Evolutionary conservation across 1,140 invertebrate genomes (phyloP).

Genomic region (Hirudo medicinalis): DNA sequence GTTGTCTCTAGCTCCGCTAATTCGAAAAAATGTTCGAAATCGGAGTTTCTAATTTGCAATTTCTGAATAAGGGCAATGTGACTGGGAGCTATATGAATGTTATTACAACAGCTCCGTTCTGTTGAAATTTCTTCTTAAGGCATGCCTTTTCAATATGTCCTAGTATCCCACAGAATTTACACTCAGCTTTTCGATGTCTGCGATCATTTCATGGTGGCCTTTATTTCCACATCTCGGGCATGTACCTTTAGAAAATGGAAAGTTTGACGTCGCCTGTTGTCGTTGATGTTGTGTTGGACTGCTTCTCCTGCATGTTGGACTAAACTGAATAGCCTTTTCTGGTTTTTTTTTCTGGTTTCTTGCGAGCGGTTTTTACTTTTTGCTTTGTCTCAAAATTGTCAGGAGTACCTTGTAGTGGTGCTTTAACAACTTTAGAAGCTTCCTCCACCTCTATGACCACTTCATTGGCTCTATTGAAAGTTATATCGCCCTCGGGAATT

Average conservation of each 20-base stretch:
- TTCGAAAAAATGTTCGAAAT: slow-evolving; percentile 4
- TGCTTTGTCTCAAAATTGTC: no score
- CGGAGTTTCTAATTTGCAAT: no score
- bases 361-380: background rate
- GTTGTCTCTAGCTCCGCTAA: slow-evolving; percentile 3
- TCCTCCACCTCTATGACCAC: background rate
- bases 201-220: background rate
- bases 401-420: background rate
- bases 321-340: no score
- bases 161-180: background rate
- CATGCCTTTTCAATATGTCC: no score
- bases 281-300: background rate
- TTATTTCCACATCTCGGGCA: slow-evolving; percentile 4
- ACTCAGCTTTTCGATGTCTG: background rate
- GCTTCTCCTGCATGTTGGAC: no score
- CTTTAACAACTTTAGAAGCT: slow-evolving; percentile 6
- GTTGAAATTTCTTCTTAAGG: no score
- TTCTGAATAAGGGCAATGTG: background rate
- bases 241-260: background rate
- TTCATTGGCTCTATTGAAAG: background rate
- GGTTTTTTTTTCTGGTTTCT: background rate
- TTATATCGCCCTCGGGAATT: background rate
- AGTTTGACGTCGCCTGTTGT: background rate
- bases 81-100: background rate
- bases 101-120: background rate